These are phyloP conservation scores for Actenoides hombroni DNA, from an alignment of 2,113 vertebrate genomes.

Conservation along the genomic window DNA sequence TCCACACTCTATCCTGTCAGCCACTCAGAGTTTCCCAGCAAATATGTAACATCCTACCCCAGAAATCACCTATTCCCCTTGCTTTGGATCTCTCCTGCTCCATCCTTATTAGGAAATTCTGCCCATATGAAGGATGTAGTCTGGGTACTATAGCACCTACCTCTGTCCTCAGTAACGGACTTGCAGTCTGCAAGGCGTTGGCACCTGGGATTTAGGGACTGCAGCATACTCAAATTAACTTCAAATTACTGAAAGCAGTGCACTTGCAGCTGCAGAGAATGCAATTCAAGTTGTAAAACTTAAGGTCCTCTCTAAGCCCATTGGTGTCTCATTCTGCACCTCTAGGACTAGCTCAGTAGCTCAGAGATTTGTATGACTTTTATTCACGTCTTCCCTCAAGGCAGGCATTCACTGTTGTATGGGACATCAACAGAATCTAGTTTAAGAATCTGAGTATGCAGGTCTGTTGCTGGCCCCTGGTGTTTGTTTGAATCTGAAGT, in stretches of 20 bases:
- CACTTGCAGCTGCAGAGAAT: not conserved
- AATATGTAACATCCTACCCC: not conserved
- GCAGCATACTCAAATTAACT: not conserved
- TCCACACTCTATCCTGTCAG: not conserved
- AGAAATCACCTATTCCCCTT: not conserved
- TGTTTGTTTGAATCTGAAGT: not conserved
- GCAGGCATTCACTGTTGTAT: not conserved
- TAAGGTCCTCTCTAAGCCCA: rapidly evolving
- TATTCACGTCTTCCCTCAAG: not conserved
- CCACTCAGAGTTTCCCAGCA: not conserved
- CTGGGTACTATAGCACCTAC: not conserved
- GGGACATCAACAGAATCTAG: not conserved
- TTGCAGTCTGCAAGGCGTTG: not conserved
- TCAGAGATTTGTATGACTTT: not conserved
- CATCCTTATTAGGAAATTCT: not conserved
- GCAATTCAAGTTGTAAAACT: not conserved
- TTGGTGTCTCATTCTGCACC: not conserved
- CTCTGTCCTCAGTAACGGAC: not conserved
- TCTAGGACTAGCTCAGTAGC: not conserved
- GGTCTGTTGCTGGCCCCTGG: not conserved
- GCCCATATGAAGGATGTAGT: not conserved
- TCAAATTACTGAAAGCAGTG: not conserved
- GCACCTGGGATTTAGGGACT: not conserved
- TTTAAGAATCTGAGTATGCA: not conserved
- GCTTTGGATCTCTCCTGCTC: not conserved